phyloP scores from a whole-genome alignment of 2,888 invertebrate species.

The Spisula subtruncata region DNA sequence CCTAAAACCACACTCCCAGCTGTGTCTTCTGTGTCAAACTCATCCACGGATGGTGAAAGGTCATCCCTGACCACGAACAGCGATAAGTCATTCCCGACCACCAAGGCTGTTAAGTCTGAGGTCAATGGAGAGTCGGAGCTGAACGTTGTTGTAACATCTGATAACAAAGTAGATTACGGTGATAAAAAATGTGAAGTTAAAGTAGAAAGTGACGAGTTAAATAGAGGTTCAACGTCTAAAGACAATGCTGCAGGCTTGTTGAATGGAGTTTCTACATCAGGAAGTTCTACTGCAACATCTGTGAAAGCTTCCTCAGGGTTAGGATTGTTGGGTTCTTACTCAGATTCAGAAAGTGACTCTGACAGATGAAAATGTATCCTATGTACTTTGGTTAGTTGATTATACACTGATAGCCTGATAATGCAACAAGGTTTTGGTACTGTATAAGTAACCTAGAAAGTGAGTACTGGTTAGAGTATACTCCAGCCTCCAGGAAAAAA shows the following conservation, averaged over 20 bases:
- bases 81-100: not conserved
- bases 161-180: not conserved
- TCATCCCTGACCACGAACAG: too few species aligned
- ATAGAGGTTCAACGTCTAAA: not conserved
- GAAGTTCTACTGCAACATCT: not conserved
- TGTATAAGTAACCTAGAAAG: too few species aligned
- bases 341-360: slow-evolving; percentile 74
- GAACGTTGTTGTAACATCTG: not conserved
- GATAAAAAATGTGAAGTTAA: not conserved
- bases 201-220: not conserved
- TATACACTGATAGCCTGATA: too few species aligned
- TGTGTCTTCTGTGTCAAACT: not conserved
- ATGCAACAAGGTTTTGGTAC: too few species aligned
- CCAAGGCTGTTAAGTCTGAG: not conserved
- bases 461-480: too few species aligned
- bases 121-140: not conserved
- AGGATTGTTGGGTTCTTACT: slow-evolving; percentile 78
- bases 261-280: not conserved
- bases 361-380: not conserved
- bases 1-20: slow-evolving; percentile 14
- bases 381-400: too few species aligned
- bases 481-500: too few species aligned
- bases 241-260: not conserved
- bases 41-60: not conserved
- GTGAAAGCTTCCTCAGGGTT: slow-evolving; percentile 56